Evolutionary conservation across 2,888 invertebrate species (phyloP).

Genomic region (Andrena hattorfiana): DNA sequence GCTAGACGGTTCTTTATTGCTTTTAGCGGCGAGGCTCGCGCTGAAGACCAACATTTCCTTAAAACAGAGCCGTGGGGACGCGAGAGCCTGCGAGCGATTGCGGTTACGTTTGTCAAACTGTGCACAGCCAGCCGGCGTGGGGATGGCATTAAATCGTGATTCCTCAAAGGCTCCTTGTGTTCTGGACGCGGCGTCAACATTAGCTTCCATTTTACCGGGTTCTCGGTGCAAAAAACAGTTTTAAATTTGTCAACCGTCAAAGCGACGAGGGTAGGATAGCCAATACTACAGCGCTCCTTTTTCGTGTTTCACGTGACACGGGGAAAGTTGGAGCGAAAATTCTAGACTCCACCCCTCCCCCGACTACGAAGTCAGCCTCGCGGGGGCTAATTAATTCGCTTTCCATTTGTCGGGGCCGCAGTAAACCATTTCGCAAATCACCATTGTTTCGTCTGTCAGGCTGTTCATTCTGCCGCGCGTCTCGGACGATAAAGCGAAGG

Average conservation of each 20-base stretch:
- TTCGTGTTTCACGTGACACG: background rate
- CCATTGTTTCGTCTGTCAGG: constrained; percentile 24
- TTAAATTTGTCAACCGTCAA: background rate
- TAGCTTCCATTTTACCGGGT: background rate
- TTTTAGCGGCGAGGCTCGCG: constrained; percentile 23
- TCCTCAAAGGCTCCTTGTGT: constrained; percentile 1
- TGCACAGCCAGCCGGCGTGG: background rate
- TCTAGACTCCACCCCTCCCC: background rate
- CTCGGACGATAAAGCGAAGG: constrained; percentile 5
- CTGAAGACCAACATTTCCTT: constrained; percentile 11
- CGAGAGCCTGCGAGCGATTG: constrained; percentile 5
- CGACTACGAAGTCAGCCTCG: constrained; percentile 2
- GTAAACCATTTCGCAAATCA: constrained; percentile 35
- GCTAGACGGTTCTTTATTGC: constrained; percentile 34
- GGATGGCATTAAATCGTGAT: background rate
- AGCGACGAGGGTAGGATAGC: background rate
- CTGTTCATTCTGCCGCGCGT: background rate
- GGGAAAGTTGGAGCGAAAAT: background rate
- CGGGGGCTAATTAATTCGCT: constrained; percentile 39
- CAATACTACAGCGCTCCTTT: background rate
- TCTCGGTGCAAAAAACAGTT: background rate
- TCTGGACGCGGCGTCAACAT: background rate
- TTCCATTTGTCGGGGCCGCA: constrained; percentile 25
- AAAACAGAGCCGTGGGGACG: background rate
- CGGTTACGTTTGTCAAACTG: background rate